Conservation (phyloP, 2,797 vertebrate species). For the Amblyopsis hoosieri region DNA sequence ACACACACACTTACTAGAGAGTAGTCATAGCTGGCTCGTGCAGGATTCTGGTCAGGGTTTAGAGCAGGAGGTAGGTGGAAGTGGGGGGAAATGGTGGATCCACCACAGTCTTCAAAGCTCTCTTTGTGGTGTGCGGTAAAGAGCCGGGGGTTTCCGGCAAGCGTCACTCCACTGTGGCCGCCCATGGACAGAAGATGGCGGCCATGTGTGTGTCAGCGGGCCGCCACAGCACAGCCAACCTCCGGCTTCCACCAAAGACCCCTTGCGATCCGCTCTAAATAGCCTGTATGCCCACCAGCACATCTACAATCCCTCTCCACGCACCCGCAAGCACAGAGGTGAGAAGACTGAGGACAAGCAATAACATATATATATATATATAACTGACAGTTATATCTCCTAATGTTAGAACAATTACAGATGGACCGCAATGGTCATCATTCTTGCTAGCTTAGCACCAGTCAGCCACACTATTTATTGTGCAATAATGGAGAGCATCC, state of each 20-base stretch:
- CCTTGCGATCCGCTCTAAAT: conserved; percentile 45
- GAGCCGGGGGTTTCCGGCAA: conserved; percentile 51
- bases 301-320: conserved; percentile 26
- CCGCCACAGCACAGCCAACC: conserved; percentile 58
- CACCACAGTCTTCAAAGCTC: conserved; percentile 33
- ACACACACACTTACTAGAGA: neutral
- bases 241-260: conserved; percentile 29
- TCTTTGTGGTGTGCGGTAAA: conserved; percentile 37
- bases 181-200: conserved; percentile 41
- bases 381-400: conserved; percentile 63
- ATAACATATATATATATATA: neutral
- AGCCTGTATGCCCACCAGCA: conserved; percentile 29
- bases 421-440: conserved; percentile 4
- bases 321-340: conserved; percentile 47
- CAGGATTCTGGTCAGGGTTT: conserved; percentile 13
- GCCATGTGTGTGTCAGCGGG: conserved; percentile 56
- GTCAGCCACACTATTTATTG: neutral
- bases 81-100: conserved; percentile 1
- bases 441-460: conserved; percentile 12
- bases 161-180: conserved; percentile 36
- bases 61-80: neutral
- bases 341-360: conserved; percentile 41
- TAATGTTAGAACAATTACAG: conserved; percentile 28
- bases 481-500: conserved; percentile 9
- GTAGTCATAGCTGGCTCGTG: conserved; percentile 13